These are phyloP conservation scores for Heterochromis multidens DNA, from an alignment of 2,113 vertebrate species.

Conservation along the genomic window DNA sequence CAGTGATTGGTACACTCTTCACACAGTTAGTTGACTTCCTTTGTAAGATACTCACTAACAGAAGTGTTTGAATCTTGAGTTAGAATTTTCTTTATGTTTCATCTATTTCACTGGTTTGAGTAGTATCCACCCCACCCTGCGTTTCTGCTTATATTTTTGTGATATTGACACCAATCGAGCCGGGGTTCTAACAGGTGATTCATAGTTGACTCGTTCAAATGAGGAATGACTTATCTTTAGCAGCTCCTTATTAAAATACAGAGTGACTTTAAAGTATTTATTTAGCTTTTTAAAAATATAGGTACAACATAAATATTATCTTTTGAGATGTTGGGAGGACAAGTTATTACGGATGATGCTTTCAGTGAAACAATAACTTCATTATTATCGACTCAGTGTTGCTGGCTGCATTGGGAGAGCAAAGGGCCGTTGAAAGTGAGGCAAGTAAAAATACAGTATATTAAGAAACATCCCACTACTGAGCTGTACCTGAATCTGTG, in stretches of 20 bases:
- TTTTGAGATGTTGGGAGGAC: not conserved
- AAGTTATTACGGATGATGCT: not conserved
- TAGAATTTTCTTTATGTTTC: no score
- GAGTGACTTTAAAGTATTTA: no score
- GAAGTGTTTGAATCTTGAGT: no score
- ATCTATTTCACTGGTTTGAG: no score
- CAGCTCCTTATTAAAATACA: not conserved
- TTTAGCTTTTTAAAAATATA: not conserved
- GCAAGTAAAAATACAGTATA: not conserved
- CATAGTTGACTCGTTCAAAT: not conserved
- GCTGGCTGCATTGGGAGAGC: not conserved
- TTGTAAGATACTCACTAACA: not conserved
- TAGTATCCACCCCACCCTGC: not conserved
- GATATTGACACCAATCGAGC: not conserved
- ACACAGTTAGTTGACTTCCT: not conserved
- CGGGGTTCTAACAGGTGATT: not conserved
- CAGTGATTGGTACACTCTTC: not conserved
- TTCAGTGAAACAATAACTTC: not conserved
- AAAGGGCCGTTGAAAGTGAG: not conserved
- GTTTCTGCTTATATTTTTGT: not conserved
- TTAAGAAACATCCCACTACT: constrained; percentile 20
- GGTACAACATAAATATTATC: not conserved
- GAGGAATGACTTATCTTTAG: no score
- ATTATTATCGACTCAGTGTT: not conserved
- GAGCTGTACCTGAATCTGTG: constrained; percentile 5